Percentiles rank a stretch among this genome's conserved stretches.
Evolutionary conservation across 1,140 invertebrate species (phyloP).

Genomic region (Sipha flava): DNA sequence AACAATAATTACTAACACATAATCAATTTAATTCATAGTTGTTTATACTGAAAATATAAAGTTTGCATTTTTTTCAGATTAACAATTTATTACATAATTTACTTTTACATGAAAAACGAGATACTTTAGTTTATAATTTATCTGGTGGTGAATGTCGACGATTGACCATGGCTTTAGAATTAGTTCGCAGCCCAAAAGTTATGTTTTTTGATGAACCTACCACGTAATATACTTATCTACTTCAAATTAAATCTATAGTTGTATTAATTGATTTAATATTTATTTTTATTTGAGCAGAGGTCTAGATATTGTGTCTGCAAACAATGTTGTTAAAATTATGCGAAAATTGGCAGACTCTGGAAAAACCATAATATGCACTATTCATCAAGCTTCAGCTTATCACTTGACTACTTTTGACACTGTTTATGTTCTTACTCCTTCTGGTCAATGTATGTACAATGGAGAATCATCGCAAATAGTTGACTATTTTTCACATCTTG

Average conservation of each 20-base stretch:
- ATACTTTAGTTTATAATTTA: constrained; percentile 59
- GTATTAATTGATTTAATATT: background rate
- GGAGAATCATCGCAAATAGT: constrained; percentile 49
- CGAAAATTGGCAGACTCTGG: constrained; percentile 52
- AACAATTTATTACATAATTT: constrained; percentile 28
- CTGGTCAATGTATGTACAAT: constrained; percentile 54
- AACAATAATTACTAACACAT: background rate
- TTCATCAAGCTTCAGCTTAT: constrained; percentile 59
- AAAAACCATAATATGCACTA: constrained; percentile 57
- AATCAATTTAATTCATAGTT: background rate
- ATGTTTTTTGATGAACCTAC: constrained; percentile 92
- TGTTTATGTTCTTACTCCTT: constrained; percentile 50
- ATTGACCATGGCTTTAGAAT: constrained; percentile 73
- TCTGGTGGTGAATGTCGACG: constrained; percentile 83
- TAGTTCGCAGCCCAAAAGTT: constrained; percentile 79
- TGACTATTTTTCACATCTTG: constrained; percentile 50
- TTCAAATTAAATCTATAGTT: background rate
- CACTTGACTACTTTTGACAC: constrained; percentile 60
- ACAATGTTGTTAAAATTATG: constrained; percentile 49
- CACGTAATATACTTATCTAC: constrained; percentile 53
- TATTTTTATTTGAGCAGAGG: constrained; percentile 45
- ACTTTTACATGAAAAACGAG: constrained; percentile 40
- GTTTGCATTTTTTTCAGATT: constrained; percentile 28
- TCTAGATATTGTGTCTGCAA: constrained; percentile 52
- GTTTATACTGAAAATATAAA: background rate